Evolutionary conservation across 2,888 invertebrate species (phyloP).

Genomic region (Apodemia zela): DNA sequence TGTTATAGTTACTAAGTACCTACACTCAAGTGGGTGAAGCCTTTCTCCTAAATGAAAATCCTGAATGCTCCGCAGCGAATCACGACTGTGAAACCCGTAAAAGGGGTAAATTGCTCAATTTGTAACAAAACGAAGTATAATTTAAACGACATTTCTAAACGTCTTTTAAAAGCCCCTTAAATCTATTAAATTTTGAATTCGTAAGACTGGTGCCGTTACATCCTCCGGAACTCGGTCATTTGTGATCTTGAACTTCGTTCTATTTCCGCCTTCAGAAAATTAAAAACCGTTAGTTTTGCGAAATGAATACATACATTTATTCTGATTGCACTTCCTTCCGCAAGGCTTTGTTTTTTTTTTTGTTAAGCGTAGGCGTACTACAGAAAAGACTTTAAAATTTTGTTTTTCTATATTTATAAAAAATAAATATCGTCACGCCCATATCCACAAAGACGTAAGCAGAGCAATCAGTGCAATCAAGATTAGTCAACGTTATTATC

Average conservation of each 20-base stretch:
- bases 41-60: no score
- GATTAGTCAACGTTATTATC: no score
- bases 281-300: constrained; percentile 33
- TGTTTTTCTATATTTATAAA: not conserved
- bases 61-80: no score
- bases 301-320: not conserved
- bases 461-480: no score
- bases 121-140: not conserved
- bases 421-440: no score
- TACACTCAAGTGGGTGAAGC: no score
- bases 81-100: not conserved
- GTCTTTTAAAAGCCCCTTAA: constrained; percentile 2
- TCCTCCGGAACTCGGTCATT: constrained; percentile 42
- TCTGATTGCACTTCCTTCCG: not conserved
- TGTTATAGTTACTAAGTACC: no score
- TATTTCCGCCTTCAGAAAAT: constrained; percentile 56
- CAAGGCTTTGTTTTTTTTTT: not conserved
- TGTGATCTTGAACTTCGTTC: constrained; percentile 32
- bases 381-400: no score
- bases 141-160: not conserved
- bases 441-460: no score
- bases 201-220: constrained; percentile 34
- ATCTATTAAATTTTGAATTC: not conserved
- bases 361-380: no score
- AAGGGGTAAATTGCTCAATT: not conserved